Percentiles rank a stretch among this genome's conserved stretches.
phyloP scores from a whole-genome alignment of 2,113 vertebrate genomes.

The Pygoscelis antarcticus region DNA sequence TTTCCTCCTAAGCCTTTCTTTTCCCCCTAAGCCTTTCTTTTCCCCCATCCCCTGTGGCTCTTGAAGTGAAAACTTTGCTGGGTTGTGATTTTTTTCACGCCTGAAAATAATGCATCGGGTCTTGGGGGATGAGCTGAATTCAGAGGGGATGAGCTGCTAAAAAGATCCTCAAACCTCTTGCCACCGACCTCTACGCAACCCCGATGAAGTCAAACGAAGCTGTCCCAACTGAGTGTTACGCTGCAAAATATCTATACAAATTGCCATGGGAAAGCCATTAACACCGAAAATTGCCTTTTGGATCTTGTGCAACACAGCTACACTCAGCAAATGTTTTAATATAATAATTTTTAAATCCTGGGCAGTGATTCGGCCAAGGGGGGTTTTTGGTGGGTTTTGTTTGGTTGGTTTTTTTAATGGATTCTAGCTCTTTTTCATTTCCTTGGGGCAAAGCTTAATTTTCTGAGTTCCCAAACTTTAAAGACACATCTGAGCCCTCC shows the following conservation, averaged over 20 bases:
- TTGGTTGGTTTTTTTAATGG: not conserved
- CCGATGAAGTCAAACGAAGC: rapidly evolving
- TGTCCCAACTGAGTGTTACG: rapidly evolving
- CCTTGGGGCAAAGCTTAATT: not conserved
- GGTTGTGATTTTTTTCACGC: not conserved
- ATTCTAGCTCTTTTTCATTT: not conserved
- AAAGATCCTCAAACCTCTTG: not conserved
- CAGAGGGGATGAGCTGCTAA: not conserved
- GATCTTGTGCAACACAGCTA: not conserved
- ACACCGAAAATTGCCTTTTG: rapidly evolving
- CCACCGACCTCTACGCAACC: not conserved
- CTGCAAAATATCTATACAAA: not conserved
- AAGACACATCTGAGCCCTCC: not conserved
- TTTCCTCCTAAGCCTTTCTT: not conserved
- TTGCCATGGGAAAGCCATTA: not conserved
- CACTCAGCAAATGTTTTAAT: rapidly evolving
- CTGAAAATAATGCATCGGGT: not conserved
- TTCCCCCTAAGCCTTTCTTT: not conserved
- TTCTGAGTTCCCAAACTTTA: not conserved
- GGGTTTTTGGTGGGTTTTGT: too few species aligned
- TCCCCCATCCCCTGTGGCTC: rapidly evolving
- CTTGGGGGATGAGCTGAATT: not conserved
- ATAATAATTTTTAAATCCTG: rapidly evolving
- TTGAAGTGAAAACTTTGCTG: not conserved
- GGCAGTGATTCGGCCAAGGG: not conserved